These are phyloP conservation scores for Ploceus nigricollis DNA, from an alignment of 2,113 vertebrate species.

Conservation along the genomic window DNA sequence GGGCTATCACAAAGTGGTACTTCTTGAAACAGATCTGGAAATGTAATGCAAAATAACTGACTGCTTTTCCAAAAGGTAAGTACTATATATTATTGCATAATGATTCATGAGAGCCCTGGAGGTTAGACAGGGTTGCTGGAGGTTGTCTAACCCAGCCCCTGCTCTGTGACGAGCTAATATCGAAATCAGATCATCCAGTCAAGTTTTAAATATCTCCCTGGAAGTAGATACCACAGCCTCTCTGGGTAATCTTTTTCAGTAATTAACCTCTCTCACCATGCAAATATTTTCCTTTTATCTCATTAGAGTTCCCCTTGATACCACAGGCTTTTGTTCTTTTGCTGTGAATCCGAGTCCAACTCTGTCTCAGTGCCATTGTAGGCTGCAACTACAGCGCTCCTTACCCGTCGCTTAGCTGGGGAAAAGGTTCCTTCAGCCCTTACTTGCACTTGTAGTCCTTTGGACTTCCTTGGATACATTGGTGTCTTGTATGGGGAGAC, in stretches of 20 bases:
- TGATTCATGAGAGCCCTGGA: background rate
- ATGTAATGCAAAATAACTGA: background rate
- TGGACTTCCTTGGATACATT: fast-evolving
- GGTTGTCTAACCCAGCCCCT: background rate
- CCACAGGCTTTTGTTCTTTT: background rate
- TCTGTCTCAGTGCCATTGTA: background rate
- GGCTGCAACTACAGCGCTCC: background rate
- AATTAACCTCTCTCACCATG: background rate
- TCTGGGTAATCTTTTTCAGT: background rate
- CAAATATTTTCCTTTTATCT: background rate
- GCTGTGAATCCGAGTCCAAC: background rate
- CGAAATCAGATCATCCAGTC: background rate
- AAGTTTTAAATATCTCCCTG: background rate
- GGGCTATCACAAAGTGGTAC: background rate
- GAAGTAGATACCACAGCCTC: background rate
- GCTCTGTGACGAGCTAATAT: background rate
- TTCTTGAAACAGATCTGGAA: background rate
- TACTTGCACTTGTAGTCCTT: background rate
- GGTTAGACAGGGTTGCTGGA: background rate
- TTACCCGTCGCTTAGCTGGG: background rate
- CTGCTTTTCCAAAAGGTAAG: background rate
- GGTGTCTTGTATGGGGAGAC: background rate
- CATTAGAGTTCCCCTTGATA: background rate
- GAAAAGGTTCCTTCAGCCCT: background rate
- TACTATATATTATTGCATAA: background rate